Percentiles rank a stretch among this genome's conserved stretches.
Evolutionary conservation across 2,113 vertebrate genomes (phyloP).

Genomic region (Rhipidura dahli): DNA sequence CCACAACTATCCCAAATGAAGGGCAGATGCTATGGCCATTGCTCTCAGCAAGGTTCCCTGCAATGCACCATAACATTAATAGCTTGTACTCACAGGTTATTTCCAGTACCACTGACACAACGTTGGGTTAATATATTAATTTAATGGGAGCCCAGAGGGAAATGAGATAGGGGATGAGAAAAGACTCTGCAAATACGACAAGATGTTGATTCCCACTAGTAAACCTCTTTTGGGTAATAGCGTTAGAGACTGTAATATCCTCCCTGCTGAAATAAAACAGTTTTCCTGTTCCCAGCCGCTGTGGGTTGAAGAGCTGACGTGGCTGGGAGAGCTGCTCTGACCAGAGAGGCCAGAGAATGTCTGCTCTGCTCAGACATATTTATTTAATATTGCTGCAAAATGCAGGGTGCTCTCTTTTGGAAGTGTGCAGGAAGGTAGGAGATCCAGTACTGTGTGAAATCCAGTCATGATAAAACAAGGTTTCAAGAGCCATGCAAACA

Average conservation of each 20-base stretch:
- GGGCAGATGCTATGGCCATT: background rate
- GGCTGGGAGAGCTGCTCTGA: background rate
- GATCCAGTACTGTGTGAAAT: background rate
- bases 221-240: conserved; percentile 23
- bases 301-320: background rate
- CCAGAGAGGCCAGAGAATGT: background rate
- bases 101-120: background rate
- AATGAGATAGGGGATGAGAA: background rate
- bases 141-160: conserved; percentile 3
- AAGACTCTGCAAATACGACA: background rate
- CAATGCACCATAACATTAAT: background rate
- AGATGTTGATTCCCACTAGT: conserved; percentile 4
- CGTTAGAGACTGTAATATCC: background rate
- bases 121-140: background rate
- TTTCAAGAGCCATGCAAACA: background rate
- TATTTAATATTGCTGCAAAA: background rate
- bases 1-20: background rate
- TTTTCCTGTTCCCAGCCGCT: background rate
- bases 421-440: background rate
- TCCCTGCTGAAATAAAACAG: background rate
- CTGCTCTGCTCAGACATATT: background rate
- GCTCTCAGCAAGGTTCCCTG: background rate
- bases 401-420: background rate
- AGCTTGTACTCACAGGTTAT: background rate
- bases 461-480: background rate